Evolutionary conservation across 2,888 invertebrate species (phyloP).

Genomic region (Formica aserva): DNA sequence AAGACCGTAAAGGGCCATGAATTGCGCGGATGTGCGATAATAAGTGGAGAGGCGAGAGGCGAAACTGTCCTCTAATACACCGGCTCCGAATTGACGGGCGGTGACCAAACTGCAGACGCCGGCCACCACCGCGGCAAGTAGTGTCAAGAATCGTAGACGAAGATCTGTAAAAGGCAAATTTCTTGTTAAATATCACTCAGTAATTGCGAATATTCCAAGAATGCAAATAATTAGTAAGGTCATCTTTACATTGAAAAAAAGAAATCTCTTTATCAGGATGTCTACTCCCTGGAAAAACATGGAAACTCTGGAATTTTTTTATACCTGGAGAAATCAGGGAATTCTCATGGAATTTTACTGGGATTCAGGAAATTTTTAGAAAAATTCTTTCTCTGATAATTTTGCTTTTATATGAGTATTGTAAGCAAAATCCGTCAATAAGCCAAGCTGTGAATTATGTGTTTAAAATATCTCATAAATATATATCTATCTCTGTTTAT

Average conservation of each 20-base stretch:
- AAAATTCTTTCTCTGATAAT: no score
- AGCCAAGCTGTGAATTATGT: no score
- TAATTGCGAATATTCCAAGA: not conserved
- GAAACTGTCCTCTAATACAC: slow-evolving; percentile 97
- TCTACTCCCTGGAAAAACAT: no score
- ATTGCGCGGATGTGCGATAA: slow-evolving; percentile 96
- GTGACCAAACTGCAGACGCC: slow-evolving; percentile 92
- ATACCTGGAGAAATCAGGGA: no score
- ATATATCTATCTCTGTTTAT: no score
- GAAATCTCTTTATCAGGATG: not conserved
- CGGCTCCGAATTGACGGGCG: slow-evolving; percentile 94
- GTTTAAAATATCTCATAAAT: no score
- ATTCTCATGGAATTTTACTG: no score
- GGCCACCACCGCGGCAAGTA: slow-evolving; percentile 93
- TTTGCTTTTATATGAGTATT: no score
- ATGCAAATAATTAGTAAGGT: not conserved
- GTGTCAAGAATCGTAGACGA: slow-evolving; percentile 95
- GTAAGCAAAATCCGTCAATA: no score
- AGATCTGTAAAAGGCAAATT: slow-evolving; percentile 89
- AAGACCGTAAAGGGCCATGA: slow-evolving; percentile 97
- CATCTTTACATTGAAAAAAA: not conserved
- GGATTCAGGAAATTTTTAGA: no score
- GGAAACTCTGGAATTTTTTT: no score
- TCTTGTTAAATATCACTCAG: not conserved
- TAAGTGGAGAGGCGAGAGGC: slow-evolving; percentile 95